Evolutionary conservation across 2,797 vertebrate genomes (phyloP), one percentile per base, ranked within the genome.

Genomic region (Anomalospiza imberbis): DNA sequence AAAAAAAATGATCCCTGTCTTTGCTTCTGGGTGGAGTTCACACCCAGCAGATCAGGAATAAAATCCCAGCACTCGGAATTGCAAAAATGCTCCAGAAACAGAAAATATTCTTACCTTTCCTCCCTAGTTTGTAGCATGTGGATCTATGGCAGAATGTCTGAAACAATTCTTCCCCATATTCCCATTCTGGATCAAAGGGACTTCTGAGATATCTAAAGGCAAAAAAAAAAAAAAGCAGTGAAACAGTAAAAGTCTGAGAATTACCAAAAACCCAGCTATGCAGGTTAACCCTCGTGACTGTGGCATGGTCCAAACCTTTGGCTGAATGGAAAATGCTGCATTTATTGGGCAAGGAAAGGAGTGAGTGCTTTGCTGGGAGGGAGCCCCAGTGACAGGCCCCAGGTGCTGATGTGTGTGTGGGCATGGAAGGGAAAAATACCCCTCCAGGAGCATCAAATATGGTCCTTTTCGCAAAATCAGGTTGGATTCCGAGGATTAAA

Each of bases 391-490:
- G 70, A 9, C 29, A 36, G n/a, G 2, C 12, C 66, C 48, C n/a
- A 1, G 48, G 48, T 34, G 31, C 60, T 74, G 76, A 31, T 11
- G 22, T 12, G 31, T 26, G 1, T 5, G 3, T 40, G 24, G 36
- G 22, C 4, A 2, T 0, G 3, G 53, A 44, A 34, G 25, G 67
- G 21, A 25, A 71, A 84, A 87, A 40, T 0, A 9, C 2, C 21
- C 45, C 13, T 71, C 34, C 14, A 10, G 51, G 32, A 45, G 29
- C 13, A 47, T 36, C 28, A 31, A 4, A n/a, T 17, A 6, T 0
- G 5, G 13, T 17, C 26, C 10, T 17, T 66, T 13, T 6, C 10
- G 9, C 47, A 88, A 54, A 54, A 50, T 32, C 42, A 3, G 8
- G 9, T 48, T 82, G 51, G 44, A 34, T 24, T n/a, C 21, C 3